Base-by-base conservation (phyloP, 1,140 invertebrate genomes). In the Centruroides sculpturatus region DNA sequence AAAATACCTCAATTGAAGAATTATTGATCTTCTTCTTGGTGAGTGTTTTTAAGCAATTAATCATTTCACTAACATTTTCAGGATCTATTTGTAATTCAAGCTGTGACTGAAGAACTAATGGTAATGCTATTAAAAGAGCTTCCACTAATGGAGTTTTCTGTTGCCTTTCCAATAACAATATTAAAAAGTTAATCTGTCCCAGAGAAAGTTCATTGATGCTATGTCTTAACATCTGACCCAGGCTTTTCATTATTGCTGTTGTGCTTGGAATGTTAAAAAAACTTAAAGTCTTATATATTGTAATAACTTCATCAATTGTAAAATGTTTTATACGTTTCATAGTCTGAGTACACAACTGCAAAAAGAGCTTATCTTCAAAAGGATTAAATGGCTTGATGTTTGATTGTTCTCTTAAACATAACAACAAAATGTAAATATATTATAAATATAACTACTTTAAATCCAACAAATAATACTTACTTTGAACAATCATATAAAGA, bases 51-150 rank as follows among this genome's bases (percentile, higher is more conserved):
- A 62, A 49, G 41, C 61, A 65, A 9, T 55, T 41, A 5, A 55
- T 47, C 23, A 65, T 47, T 55, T 65, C 50, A 34, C 23, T 49
- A 47, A 60, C 34, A 59, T 64, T 58, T 6, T 55, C 55, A 7
- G 57, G 41, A 47, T 61, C 56, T 3, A 66, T 46, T n/a, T 66
- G 65, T 8, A 62, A 55, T 47, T 66, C 60, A 23, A 67, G 57
- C 46, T 66, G 62, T 1, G 63, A 56, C 63, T 68, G 59, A 7
- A 65, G 35, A 50, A 68, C 65, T 8, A 68, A 13, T 47, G 66
- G 66, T 23, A 68, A 34, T 5, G 66, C 66, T 23, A 65, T 47
- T 56, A 51, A 56, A 12, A 68, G 35, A 34, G 63, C 63, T 56
- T 63, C 59, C 3, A 65, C 60, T 41, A 68, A 62, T 23, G 65